Percentiles rank a stretch among this genome's conserved stretches.
These are phyloP conservation scores for Ormyrus nitidulus DNA, from an alignment of 2,888 invertebrate species.

Conservation along the genomic window DNA sequence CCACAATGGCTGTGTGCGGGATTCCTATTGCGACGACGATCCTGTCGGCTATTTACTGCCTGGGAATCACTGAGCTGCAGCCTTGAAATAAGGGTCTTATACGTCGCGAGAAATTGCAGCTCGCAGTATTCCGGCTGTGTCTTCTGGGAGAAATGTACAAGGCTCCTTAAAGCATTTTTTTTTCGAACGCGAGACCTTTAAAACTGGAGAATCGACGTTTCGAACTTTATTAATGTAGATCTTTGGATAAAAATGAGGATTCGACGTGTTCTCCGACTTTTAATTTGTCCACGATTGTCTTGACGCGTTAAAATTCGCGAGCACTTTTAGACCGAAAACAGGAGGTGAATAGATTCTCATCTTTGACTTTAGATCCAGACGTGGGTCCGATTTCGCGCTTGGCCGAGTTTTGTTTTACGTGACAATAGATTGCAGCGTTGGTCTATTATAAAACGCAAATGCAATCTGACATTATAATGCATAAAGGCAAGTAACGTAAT, in stretches of 20 bases:
- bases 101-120: background rate
- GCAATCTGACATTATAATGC: background rate
- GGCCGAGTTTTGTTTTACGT: slow-evolving; percentile 14
- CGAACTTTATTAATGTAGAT: too few relatives aligned
- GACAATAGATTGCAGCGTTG: slow-evolving; percentile 2
- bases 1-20: background rate
- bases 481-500: background rate
- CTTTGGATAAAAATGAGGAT: too few relatives aligned
- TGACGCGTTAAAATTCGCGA: background rate
- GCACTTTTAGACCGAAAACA: background rate
- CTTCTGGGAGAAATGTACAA: too few relatives aligned
- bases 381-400: slow-evolving; percentile 8
- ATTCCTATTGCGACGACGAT: background rate
- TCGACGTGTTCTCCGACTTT: too few relatives aligned
- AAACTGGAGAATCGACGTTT: too few relatives aligned
- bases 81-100: background rate
- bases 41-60: background rate
- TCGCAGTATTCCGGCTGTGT: too few relatives aligned
- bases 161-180: too few relatives aligned
- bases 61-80: background rate
- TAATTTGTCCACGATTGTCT: too few relatives aligned
- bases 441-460: slow-evolving; percentile 12
- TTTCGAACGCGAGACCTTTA: too few relatives aligned
- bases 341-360: background rate
- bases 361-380: background rate